Evolutionary conservation across 2,888 invertebrate genomes (phyloP), one percentile per base, ranked within the genome.

Genomic region (Uropetala carovei): DNA sequence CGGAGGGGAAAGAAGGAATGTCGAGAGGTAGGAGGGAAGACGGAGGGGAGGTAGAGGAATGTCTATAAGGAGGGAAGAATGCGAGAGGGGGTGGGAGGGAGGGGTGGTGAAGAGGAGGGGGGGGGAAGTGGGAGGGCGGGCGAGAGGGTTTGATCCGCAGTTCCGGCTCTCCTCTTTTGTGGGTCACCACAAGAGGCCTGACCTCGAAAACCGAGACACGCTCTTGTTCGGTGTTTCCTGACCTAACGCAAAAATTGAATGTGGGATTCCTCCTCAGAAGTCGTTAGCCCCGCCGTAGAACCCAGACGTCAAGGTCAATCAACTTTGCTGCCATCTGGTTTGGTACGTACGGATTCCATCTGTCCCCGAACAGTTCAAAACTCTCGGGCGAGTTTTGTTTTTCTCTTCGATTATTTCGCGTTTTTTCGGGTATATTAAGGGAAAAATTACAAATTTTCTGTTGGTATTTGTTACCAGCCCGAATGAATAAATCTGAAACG

Each of bases 191-290:
- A 86, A 86, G 86, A 85, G 84, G 56, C n/a, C 86, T 86, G 60
- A 64, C 60, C 86, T 86, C 60, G 86, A 60, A 83, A 83, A 86
- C 82, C 60, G 86, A 60, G 59, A 58, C 85, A 9, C 27, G 27
- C 18, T 86, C 86, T 60, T 60, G 59, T 86, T 86, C 86, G 30
- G 60, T 30, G 86, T 86, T 86, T 86, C 86, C 86, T 86, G 86
- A 86, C 86, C 86, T 86, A 86, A 86, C 86, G 86, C 86, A 86
- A 86, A 86, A 86, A 86, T 86, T 86, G 60, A 86, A 86, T 60
- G 86, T 30, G 86, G 60, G 86, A 86, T 58, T 59, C 86, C 30
- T 86, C 58, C 86, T 27, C 22, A 68, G 68, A 68, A 68, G 68
- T 68, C 68, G 68, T 68, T 68, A 68, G 68, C 68, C 68, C 68